Base-by-base conservation (phyloP, 2,888 invertebrate species). In the Mythimna albipuncta region DNA sequence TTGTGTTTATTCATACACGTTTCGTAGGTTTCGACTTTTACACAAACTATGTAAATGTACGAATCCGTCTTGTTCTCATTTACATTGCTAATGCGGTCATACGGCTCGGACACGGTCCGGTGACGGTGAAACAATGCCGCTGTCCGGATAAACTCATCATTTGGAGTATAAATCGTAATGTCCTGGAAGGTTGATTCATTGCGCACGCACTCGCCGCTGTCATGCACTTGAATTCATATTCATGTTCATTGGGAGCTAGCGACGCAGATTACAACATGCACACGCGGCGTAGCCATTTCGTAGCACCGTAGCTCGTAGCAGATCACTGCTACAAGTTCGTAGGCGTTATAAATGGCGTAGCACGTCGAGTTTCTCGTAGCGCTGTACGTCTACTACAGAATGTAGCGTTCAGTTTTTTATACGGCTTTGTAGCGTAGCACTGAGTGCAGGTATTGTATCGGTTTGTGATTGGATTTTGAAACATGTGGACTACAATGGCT, bases 11-110 rank as follows among this genome's bases (percentile, higher is more conserved):
- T 66, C 38, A 61, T 65, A 69, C 44, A 61, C 55, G 74, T 65
- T 62, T 67, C 72, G 72, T 63, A 71, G 68, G 61, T 80, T 82
- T 79, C 62, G 72, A 81, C 79, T 87, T 82, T 72, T 44, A 67
- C 57, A 63, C 72, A 81, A 84, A 87, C 77, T 87, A 86, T 86
- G 86, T 78, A 76, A 86, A 86, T 87, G 50, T 72, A 67, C 58
- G 69, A 79, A 81, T 85, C 68, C 66, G 66, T 81, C 79, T 84
- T 87, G 80, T 83, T 72, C 74, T 74, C 79, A 87, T 86, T 86
- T 87, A 81, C 81, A 84, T 79, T 87, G 86, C 82, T 84, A 87
- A 86, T 84, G 73, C 62, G 75, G 77, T 77, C 74, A 79, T 67
- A 72, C 74, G 67, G 74, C 41, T 44, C 77, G 72, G 77, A 70